Evolutionary conservation across 2,113 vertebrate genomes (phyloP).

Genomic region (Mormyrus iriodes): DNA sequence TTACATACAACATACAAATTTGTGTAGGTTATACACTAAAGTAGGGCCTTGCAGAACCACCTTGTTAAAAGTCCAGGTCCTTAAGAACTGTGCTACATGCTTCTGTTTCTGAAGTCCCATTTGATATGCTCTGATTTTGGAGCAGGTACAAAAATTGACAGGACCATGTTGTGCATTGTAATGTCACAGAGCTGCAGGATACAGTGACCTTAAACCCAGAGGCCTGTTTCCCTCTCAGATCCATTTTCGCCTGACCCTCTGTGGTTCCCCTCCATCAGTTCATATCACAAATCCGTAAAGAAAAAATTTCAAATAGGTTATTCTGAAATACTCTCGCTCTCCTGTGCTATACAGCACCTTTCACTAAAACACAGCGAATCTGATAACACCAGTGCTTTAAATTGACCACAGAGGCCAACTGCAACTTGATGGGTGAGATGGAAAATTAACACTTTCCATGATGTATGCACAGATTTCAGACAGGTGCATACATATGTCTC

Average conservation of each 20-base stretch:
- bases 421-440: background rate
- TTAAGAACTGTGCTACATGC: background rate
- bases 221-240: background rate
- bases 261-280: background rate
- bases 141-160: background rate
- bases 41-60: background rate
- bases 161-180: background rate
- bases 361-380: background rate
- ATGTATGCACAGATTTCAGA: background rate
- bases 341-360: background rate
- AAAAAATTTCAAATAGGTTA: background rate
- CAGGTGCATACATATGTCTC: background rate
- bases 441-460: background rate
- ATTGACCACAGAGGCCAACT: background rate
- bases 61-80: background rate
- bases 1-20: background rate
- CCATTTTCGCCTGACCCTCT: background rate
- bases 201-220: background rate
- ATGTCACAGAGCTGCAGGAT: background rate
- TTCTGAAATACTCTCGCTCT: background rate
- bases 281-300: background rate
- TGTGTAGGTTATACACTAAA: background rate
- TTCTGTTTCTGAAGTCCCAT: background rate
- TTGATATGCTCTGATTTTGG: background rate
- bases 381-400: background rate